phyloP scores from a whole-genome alignment of 1,140 invertebrate genomes.

The Adoxophyes honmai region DNA sequence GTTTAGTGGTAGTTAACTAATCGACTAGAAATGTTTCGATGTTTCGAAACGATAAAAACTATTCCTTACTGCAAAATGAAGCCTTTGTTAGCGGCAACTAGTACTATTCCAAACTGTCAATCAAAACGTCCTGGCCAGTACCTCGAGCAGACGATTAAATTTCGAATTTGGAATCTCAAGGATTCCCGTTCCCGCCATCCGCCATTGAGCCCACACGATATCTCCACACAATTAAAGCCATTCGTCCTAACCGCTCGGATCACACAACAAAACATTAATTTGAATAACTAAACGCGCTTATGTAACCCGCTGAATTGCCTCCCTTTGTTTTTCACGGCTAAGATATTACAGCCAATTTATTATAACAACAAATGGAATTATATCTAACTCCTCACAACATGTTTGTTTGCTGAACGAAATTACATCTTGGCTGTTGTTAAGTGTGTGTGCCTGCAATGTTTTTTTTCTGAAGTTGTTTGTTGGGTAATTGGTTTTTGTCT shows the following conservation, averaged over 20 bases:
- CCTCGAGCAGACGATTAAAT: no score
- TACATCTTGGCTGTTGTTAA: background rate
- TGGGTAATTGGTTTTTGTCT: no score
- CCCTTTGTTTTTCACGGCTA: conserved; percentile 12
- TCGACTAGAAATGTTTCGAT: no score
- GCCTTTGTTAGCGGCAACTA: no score
- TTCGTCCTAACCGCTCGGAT: background rate
- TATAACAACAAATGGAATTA: conserved; percentile 5
- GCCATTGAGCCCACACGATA: background rate
- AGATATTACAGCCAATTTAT: conserved; percentile 15
- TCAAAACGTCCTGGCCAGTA: no score
- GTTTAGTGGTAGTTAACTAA: no score
- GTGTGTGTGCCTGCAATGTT: background rate
- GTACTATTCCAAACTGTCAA: no score
- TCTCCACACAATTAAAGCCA: conserved; percentile 3
- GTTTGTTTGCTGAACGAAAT: background rate
- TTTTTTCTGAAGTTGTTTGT: no score
- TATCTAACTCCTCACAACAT: conserved; percentile 1
- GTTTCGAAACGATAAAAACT: no score
- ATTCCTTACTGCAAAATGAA: no score
- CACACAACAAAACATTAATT: conserved; percentile 12
- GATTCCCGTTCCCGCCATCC: no score
- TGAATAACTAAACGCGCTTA: conserved; percentile 13
- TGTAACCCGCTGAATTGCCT: conserved; percentile 2
- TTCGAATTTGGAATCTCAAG: no score